Evolutionary conservation across 2,888 invertebrate species (phyloP).

Genomic region (Heliconius ethilla): DNA sequence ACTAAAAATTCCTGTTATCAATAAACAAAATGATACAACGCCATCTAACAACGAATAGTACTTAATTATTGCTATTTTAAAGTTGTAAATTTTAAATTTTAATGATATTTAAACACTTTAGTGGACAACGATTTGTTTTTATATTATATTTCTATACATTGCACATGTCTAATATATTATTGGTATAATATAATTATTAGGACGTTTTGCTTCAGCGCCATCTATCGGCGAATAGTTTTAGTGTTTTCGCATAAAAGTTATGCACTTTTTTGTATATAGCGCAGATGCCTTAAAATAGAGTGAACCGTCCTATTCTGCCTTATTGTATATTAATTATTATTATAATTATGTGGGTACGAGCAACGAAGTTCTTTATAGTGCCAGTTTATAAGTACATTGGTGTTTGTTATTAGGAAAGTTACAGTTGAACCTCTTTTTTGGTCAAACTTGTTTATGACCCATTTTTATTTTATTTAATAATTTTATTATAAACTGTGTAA

Average conservation of each 20-base stretch:
- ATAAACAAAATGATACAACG: conserved; percentile 50
- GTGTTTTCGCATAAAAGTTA: conserved; percentile 37
- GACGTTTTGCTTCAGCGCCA: conserved; percentile 56
- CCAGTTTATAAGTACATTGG: conserved; percentile 58
- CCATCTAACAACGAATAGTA: conserved; percentile 57
- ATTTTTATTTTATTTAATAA: neutral
- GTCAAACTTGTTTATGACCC: neutral
- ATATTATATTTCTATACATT: neutral
- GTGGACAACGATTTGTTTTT: neutral
- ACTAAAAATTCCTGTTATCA: conserved; percentile 62
- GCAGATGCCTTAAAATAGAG: conserved; percentile 71
- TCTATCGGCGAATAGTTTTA: conserved; percentile 61
- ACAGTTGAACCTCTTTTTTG: neutral
- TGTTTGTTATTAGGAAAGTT: conserved; percentile 23
- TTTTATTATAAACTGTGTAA: neutral
- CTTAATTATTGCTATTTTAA: conserved; percentile 23
- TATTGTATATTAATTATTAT: conserved; percentile 51
- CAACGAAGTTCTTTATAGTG: conserved; percentile 73
- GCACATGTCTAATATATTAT: conserved; percentile 4
- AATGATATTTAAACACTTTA: conserved; percentile 13
- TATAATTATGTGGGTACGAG: conserved; percentile 62
- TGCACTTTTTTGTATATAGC: conserved; percentile 29
- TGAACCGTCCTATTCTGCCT: conserved; percentile 76
- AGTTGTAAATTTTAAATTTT: neutral
- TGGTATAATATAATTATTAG: conserved; percentile 1